Evolutionary conservation across 2,797 vertebrate genomes (phyloP), one percentile per base, ranked within the genome.

Genomic region (Pterois miles): DNA sequence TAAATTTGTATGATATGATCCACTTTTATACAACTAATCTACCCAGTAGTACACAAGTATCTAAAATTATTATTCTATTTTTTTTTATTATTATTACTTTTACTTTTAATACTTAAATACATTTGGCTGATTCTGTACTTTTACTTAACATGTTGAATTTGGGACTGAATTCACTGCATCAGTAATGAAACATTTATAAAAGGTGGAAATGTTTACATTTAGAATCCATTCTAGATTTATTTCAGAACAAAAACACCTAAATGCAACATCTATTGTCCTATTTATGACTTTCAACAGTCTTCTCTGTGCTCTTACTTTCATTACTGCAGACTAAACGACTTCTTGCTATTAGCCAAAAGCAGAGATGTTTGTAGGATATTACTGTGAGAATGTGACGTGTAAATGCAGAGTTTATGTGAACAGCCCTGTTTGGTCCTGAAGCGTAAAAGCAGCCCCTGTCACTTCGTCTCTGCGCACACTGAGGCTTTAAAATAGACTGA

Each of bases 401-500:
- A 11, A 14, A 50, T 8, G 4, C 20, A 13, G 53, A 46, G 22
- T 14, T 38, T 2, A 18, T 3, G 38, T 43, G 38, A 43, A 6
- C 38, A 43, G 38, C 38, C 38, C 14, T 43, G 38, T 43, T 27
- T 27, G 46, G 34, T 7, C n/a, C 29, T 34, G n/a, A 14, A 25
- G 62, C 13, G 46, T 38, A 6, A 59, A 20, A n/a, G 9, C 64
- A 20, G 74, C 63, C 25, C 16, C 38, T 18, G 64, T 56, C 70
- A 38, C 23, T 23, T 68, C 65, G 8, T 22, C 43, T 57, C 50
- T 50, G 20, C 36, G 31, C 48, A 57, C 57, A 18, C 20, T 0
- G 52, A 36, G 11, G 56, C 65, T 69, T 48, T 66, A 71, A 78
- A 81, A 78, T 76, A 76, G 68, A 48, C 68, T 0, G 18, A 29